Percentiles rank a stretch among this genome's conserved stretches.
These are phyloP conservation scores for Embiotoca jacksoni DNA, from an alignment of 2,113 vertebrate genomes.

Conservation along the genomic window DNA sequence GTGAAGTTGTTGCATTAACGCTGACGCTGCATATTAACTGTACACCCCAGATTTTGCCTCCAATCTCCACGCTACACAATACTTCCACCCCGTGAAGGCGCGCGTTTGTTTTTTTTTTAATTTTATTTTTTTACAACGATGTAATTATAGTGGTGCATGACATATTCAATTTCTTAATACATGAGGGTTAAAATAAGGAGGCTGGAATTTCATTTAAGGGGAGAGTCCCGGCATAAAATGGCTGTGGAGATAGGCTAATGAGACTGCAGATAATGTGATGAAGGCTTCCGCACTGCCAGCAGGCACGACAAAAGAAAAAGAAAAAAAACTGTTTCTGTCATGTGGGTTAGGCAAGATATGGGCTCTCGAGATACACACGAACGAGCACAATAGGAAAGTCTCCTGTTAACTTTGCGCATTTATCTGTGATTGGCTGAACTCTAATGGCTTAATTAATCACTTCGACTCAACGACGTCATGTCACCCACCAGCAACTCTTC, in stretches of 20 bases:
- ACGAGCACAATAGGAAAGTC: background rate
- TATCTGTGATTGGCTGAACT: constrained; percentile 12
- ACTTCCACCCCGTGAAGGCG: background rate
- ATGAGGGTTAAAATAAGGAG: background rate
- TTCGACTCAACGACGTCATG: constrained; percentile 24
- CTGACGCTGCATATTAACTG: constrained; percentile 40
- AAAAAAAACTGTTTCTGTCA: background rate
- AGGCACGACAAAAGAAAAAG: constrained; percentile 12
- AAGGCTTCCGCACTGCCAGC: constrained; percentile 42
- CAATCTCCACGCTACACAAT: background rate
- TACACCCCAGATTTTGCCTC: background rate
- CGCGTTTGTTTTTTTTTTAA: background rate
- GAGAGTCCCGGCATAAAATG: constrained; percentile 22
- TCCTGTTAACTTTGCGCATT: constrained; percentile 1
- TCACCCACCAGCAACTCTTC: constrained; percentile 41
- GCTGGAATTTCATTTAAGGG: background rate
- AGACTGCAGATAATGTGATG: constrained; percentile 64
- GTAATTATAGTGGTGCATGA: background rate
- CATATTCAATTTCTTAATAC: background rate
- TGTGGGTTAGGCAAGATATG: background rate
- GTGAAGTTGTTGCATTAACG: constrained; percentile 40
- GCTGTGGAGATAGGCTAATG: constrained; percentile 54
- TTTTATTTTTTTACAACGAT: background rate
- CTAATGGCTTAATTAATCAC: constrained; percentile 1
- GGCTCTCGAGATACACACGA: background rate